Evolutionary conservation across 2,113 vertebrate genomes (phyloP), one percentile per base, ranked within the genome.

Genomic region (Macquaria australasica): DNA sequence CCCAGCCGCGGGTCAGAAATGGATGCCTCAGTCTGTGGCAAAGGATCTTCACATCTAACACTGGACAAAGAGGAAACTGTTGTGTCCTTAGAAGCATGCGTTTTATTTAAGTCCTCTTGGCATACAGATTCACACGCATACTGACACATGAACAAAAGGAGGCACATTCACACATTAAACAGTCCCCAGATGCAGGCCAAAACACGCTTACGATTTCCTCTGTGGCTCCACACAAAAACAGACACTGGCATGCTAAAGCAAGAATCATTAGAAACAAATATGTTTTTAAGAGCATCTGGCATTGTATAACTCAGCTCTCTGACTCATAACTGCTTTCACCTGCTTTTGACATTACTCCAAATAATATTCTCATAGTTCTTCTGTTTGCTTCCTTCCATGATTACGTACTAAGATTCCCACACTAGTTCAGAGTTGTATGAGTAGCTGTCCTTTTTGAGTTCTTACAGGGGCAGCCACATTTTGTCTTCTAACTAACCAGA

Each of bases 1-100:
- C 60, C 8, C 31, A 45, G 50, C 80, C 58, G 51, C 1, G 5
- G 82, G 72, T 60, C 73, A 83, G 37, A 71, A 41, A 83, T 48
- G 23, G 5, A 55, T 14, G 28, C 21, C 6, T 28, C 11, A 62
- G 39, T 48, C 8, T 51, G 39, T n/a, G 5, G 10, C n/a, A 28
- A 71, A 88, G 48, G 25, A 66, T 84, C 77, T 63, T 86, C 15
- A 63, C n/a, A 70, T 82, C 55, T 34, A 9, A 55, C 31, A 14
- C 41, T 8, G 70, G 63, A 85, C 85, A 89, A 80, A 88, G 84
- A 88, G 25, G 43, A 74, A 74, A 37, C 72, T 68, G 77, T 89
- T 78, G 69, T 48, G 45, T 64, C 34, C 53, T 56, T 7, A 37
- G 11, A 81, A 66, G 12, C n/a, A 18, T n/a, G 21, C 11, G 2